Base-by-base conservation (phyloP, 2,797 vertebrate species). In the Phataginus tricuspis region DNA sequence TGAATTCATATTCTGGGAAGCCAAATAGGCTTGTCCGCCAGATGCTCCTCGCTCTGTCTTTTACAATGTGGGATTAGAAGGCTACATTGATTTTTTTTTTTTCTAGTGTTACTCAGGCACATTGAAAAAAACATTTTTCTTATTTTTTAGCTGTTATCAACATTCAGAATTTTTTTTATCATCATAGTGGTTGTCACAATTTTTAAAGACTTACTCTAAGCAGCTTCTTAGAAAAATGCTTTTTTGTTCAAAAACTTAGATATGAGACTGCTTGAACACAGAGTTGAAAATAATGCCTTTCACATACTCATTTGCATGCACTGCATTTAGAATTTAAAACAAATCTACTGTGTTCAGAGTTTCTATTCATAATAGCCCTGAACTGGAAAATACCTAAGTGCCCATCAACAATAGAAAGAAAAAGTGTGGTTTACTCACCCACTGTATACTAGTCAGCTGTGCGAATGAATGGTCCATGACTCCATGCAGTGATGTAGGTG, bases 201-300 rank as follows among this genome's bases (percentile, higher is more conserved):
- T 72, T 86, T 85, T 15, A 80, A 86, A 79, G 71, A 77, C 1
- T 16, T 85, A 71, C n/a, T 85, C 42, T 88, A 82, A 79, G 10
- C 39, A 85, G 31, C 74, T 77, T 82, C 19, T 71, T 88, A 34
- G 10, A 69, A 71, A 86, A 57, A 8, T 83, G 45, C 42, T 13
- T 53, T 75, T 82, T 93, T 42, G 13, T 64, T 69, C 31, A 87
- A 45, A 45, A 87, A 31, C 39, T 63, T 68, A 64, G 13, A 34
- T 82, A 19, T 69, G 23, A 63, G 71, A 69, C 29, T 69, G 2
- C 34, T 89, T 79, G 53, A 72, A 7, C 53, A 64, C 8, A 39
- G 72, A 80, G 10, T 80, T 82, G 37, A 59, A 91, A 92, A 71
- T 74, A 21, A 86, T 88, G 72, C 66, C 34, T 91, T 85, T 85